Evolutionary conservation across 2,888 invertebrate species (phyloP), one percentile per base, ranked within the genome.

Genomic region (Diarsia dahlii): DNA sequence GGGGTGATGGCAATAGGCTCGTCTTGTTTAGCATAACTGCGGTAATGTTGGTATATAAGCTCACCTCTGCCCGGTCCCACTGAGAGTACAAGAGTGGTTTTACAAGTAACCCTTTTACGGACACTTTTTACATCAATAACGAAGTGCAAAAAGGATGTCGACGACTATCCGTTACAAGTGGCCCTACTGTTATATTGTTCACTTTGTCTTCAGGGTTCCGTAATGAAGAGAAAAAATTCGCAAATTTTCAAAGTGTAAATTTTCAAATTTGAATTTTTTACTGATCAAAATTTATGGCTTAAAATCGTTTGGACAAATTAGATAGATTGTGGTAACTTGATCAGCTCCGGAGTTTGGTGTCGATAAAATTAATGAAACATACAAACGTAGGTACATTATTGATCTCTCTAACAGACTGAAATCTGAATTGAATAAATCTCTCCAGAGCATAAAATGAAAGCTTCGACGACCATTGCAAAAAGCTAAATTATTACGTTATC

Each of bases 141-240:
- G 52, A 71, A 73, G 60, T 68, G 45, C 48, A 74, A 74, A 69
- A 74, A 58, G 3, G 48, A n/a, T 60, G 60, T 62, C 60, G 34
- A 65, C 46, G 8, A n/a, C 34, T 58, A 50, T 64, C 50, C 45
- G 54, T 72, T 60, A 48, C 62, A 69, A 69, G 28, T 28, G 20
- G 23, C 6, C 12, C 2, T 15, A 15, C 34, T 56, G 20, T 58
- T 68, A 6, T 3, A 60, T 60, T 64, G 23, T 58, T 65, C 18
- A 64, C 15, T n/a, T 52, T n/a, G 50, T 28, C 56, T 60, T 76
- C 60, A 71, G 64, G 46, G 20, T 20, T 28, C 50, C 63, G 13
- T 45, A 20, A 45, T 13, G n/a, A 39, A 39, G 5, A 39, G 39
- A 39, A 39, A 5, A 39, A 39, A 39, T 39, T 28, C 28, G 28